Evolutionary conservation across 2,113 vertebrate genomes (phyloP), one percentile per base, ranked within the genome.

Genomic region (Pluvianellus socialis): DNA sequence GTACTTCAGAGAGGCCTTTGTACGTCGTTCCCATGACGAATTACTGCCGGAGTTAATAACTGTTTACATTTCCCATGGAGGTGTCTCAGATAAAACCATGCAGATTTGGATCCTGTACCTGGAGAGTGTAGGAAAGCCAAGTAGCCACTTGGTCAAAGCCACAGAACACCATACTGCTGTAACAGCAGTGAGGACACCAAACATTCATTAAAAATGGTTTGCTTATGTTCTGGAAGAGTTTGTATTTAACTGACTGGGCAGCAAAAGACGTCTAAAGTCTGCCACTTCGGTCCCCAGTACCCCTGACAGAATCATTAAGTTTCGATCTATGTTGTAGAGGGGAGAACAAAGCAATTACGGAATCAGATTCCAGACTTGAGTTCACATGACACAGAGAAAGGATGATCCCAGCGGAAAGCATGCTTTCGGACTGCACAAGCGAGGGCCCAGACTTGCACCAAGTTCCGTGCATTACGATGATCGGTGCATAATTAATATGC

Each of bases 321-420:
- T 90, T 53, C 32, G 28, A 83, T 45, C 83, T 33, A 42, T 24
- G 73, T 65, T 73, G 45, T 3, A 42, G 50, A 74, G n/a, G 6
- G 27, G 4, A 84, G 13, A 72, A 44, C 8, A 30, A 79, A 65
- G 66, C 32, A 82, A 90, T 83, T 67, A 67, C 10, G 19, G 26
- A 71, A 92, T 52, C 44, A 75, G 59, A 91, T 44, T 79, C 35
- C 56, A 88, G 62, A 79, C 61, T 84, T 82, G 56, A 65, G 61
- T 52, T 44, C 71, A 58, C 27, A 13, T 12, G 30, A 72, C 53
- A 83, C 16, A 65, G 28, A 90, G 42, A 67, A 84, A 58, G 76
- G 76, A 55, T 1, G 0, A 92, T 15, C 24, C 49, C 73, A 92
- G 68, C 28, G 95, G 35, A 80, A 92, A 53, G 22, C 7, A 33